These are phyloP conservation scores for Tapirus terrestris DNA, from an alignment of 2,113 vertebrate species.

Conservation along the genomic window DNA sequence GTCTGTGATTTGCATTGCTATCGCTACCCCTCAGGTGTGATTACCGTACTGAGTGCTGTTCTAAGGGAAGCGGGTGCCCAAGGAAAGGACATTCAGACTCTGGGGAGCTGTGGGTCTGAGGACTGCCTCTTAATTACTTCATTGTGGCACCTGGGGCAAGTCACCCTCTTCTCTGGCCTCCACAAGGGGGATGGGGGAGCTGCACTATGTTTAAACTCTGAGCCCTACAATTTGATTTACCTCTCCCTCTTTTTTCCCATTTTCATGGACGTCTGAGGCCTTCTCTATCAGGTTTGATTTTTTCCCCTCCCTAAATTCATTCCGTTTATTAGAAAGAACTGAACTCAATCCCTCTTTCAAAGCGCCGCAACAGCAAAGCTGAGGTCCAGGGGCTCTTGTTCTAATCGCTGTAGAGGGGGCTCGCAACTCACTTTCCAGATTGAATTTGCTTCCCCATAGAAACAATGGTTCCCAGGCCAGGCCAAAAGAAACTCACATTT, in stretches of 20 bases:
- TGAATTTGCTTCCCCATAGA: neutral
- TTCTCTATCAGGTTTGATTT: neutral
- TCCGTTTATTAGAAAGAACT: neutral
- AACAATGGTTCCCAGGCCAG: neutral
- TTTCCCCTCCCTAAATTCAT: neutral
- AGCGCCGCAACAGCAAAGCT: neutral
- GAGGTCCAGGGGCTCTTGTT: neutral
- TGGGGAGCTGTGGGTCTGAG: neutral
- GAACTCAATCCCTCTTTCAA: neutral
- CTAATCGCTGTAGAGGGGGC: neutral
- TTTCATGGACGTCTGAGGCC: slow-evolving; percentile 7
- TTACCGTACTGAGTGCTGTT: neutral
- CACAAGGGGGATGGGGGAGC: neutral
- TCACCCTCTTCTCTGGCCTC: neutral
- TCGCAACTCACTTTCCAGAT: neutral
- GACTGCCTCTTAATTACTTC: neutral
- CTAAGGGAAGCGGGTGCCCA: neutral
- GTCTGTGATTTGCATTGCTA: neutral
- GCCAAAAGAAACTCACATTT: neutral
- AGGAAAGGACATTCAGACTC: neutral
- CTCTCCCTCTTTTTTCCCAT: neutral
- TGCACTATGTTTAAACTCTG: neutral
- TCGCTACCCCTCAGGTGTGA: neutral
- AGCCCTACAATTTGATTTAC: neutral
- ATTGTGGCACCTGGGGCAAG: neutral